Percentiles rank a stretch among this genome's conserved stretches.
phyloP scores from a whole-genome alignment of 2,888 invertebrate species.

The Cerceris ruficornis region DNA sequence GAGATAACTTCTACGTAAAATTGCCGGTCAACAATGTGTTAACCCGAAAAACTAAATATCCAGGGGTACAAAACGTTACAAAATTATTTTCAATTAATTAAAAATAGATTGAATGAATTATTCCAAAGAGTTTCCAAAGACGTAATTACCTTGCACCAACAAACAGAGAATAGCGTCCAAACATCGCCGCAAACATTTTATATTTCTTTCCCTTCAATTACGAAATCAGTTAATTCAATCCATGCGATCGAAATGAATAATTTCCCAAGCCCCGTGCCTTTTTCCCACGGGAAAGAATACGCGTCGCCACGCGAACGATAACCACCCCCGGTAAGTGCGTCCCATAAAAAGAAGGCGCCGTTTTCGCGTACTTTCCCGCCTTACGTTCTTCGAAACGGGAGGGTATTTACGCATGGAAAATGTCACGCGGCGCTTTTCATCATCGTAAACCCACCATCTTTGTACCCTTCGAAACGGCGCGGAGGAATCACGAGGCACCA shows the following conservation, averaged over 20 bases:
- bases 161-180: too few species aligned
- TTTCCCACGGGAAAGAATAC: not conserved
- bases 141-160: too few species aligned
- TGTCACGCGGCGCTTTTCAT: constrained; percentile 29
- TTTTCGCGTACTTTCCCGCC: not conserved
- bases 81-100: too few species aligned
- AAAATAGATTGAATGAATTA: too few species aligned
- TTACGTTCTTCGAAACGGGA: constrained; percentile 33
- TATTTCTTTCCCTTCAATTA: too few species aligned
- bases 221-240: too few species aligned
- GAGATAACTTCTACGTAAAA: too few species aligned
- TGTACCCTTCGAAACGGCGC: not conserved
- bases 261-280: not conserved
- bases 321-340: not conserved
- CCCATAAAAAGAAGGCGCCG: not conserved
- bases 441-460: constrained; percentile 38
- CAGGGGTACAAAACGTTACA: too few species aligned
- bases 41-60: too few species aligned
- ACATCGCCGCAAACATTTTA: too few species aligned
- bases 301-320: not conserved
- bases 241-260: not conserved
- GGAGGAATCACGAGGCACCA: constrained; percentile 6
- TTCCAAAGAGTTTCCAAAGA: too few species aligned
- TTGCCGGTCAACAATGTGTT: too few species aligned
- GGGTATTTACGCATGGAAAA: constrained; percentile 41